Conservation (phyloP, 2,113 vertebrate species). For the Pollachius pollachius region DNA sequence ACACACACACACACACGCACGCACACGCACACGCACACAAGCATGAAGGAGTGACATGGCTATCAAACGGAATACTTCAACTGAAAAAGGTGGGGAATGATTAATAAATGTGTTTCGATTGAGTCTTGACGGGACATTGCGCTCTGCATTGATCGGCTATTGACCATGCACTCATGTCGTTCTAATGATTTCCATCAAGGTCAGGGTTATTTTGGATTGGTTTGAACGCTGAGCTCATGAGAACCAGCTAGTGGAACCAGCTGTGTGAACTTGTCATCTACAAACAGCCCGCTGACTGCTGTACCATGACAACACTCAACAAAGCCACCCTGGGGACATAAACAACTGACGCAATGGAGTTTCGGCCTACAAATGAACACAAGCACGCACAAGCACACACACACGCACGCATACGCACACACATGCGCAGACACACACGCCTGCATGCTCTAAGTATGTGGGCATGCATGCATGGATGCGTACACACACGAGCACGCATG, state of each 20-base stretch:
- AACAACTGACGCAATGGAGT: constrained; percentile 21
- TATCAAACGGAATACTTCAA: constrained; percentile 6
- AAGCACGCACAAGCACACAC: too few relatives aligned
- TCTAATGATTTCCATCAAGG: constrained; percentile 15
- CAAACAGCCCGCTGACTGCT: constrained; percentile 14
- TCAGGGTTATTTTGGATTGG: not conserved
- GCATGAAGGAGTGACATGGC: not conserved
- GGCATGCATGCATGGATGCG: too few relatives aligned
- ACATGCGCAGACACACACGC: constrained; percentile 14
- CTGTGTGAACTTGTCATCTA: not conserved
- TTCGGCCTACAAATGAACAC: too few relatives aligned
- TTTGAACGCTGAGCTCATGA: not conserved
- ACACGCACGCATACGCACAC: not conserved
- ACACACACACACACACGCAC: constrained; percentile 12
- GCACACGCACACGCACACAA: constrained; percentile 2
- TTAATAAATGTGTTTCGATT: constrained; percentile 44
- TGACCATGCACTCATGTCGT: constrained; percentile 39
- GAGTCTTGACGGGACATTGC: constrained; percentile 36
- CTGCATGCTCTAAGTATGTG: too few relatives aligned
- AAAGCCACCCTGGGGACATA: constrained; percentile 19
- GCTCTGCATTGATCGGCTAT: constrained; percentile 27
- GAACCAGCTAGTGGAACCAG: not conserved
- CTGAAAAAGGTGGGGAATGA: constrained; percentile 27
- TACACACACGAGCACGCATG: too few relatives aligned
- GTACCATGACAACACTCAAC: constrained; percentile 12